phyloP scores from a whole-genome alignment of 1,140 invertebrate species.

The Araneus ventricosus region DNA sequence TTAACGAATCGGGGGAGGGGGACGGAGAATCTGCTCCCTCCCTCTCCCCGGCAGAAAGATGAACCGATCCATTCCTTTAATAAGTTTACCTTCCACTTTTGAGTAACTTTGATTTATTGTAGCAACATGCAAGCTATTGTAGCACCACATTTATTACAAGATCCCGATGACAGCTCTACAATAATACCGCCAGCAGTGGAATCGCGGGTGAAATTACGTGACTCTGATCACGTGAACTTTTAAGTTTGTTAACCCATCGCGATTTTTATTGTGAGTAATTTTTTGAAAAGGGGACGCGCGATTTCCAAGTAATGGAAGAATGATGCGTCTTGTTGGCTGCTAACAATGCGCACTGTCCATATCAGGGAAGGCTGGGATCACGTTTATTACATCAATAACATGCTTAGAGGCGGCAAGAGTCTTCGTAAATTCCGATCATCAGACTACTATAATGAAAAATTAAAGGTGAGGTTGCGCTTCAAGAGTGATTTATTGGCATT shows the following conservation, averaged over 20 bases:
- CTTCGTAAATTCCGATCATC: constrained; percentile 63
- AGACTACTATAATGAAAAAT: constrained; percentile 65
- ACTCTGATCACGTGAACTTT: constrained; percentile 61
- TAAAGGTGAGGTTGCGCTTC: constrained; percentile 36
- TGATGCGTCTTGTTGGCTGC: not conserved
- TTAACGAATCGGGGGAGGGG: not conserved
- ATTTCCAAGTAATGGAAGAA: constrained; percentile 61
- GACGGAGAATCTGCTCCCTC: not conserved
- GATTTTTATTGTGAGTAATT: constrained; percentile 63
- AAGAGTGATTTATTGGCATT: constrained; percentile 33
- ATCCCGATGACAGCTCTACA: constrained; percentile 65
- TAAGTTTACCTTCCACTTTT: constrained; percentile 63
- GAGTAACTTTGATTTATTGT: constrained; percentile 67
- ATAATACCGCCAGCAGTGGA: constrained; percentile 44
- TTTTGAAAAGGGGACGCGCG: constrained; percentile 51
- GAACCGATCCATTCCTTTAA: constrained; percentile 49
- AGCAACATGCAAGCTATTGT: constrained; percentile 71
- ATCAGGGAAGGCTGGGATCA: constrained; percentile 15
- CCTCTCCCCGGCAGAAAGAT: not conserved
- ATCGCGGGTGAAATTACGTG: constrained; percentile 48
- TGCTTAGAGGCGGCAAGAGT: constrained; percentile 38
- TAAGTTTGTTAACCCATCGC: constrained; percentile 68
- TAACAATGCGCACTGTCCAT: constrained; percentile 44
- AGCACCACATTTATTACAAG: constrained; percentile 71
- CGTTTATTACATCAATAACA: constrained; percentile 74